Percentiles rank a stretch among this genome's conserved stretches.
phyloP scores from a whole-genome alignment of 2,113 vertebrate genomes.

The Macaca mulatta region DNA sequence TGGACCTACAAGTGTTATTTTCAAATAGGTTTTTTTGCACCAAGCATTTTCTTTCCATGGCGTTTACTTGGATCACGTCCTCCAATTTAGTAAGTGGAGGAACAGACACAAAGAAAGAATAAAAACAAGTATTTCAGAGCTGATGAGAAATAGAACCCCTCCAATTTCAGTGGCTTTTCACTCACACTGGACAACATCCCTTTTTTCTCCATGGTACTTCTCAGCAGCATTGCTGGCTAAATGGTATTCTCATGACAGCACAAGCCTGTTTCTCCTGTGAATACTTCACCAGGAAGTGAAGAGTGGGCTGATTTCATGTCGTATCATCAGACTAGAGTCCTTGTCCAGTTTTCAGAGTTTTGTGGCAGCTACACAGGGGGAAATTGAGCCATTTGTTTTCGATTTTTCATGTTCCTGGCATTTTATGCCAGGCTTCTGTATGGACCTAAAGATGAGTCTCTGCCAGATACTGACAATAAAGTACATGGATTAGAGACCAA shows the following conservation, averaged over 20 bases:
- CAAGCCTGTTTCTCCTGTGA: neutral
- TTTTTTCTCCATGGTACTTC: neutral
- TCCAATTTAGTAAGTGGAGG: neutral
- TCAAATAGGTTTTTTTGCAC: neutral
- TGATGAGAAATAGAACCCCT: neutral
- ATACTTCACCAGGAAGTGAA: neutral
- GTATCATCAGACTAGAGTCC: neutral
- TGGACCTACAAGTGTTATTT: slow-evolving; percentile 33
- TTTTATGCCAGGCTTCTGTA: neutral
- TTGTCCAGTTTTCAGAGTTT: neutral
- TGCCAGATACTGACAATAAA: neutral
- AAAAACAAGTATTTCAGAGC: neutral
- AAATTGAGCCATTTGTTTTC: neutral
- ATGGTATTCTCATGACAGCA: neutral
- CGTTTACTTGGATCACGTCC: neutral
- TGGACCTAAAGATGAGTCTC: neutral
- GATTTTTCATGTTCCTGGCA: neutral
- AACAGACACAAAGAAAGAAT: neutral
- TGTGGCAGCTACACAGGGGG: neutral
- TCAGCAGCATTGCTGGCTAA: neutral
- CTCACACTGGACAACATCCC: neutral
- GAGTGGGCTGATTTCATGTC: neutral
- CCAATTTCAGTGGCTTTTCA: neutral
- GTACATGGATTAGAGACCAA: neutral
- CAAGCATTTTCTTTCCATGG: neutral